phyloP scores from a whole-genome alignment of 2,888 invertebrate genomes.

The Rhagophthalmus giganteus region DNA sequence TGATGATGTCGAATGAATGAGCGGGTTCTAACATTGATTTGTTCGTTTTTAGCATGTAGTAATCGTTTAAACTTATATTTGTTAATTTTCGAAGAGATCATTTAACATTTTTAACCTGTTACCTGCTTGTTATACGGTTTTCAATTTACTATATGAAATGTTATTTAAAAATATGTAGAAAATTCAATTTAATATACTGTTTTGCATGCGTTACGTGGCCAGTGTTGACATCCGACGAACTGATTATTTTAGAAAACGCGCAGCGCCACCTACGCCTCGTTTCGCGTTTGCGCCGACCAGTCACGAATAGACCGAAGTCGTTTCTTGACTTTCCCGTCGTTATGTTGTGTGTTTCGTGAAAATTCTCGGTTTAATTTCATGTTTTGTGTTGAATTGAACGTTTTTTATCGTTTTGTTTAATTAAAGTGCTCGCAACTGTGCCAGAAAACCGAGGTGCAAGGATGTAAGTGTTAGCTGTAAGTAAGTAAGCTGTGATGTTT shows the following conservation, averaged over 20 bases:
- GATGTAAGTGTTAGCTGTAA: slow-evolving; percentile 27
- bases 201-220: too few relatives aligned
- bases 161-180: too few relatives aligned
- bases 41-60: slow-evolving; percentile 4
- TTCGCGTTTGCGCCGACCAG: slow-evolving; percentile 11
- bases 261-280: slow-evolving; percentile 6
- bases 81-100: neutral
- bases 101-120: slow-evolving; percentile 2
- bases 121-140: too few relatives aligned
- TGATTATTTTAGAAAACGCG: slow-evolving; percentile 4
- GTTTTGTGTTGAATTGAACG: slow-evolving; percentile 38
- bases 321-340: slow-evolving; percentile 37
- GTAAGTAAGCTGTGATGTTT: slow-evolving; percentile 23
- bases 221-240: slow-evolving; percentile 6
- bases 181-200: too few relatives aligned
- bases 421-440: slow-evolving; percentile 20
- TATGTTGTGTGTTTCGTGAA: slow-evolving; percentile 38
- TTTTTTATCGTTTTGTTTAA: slow-evolving; percentile 32
- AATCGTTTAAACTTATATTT: slow-evolving; percentile 2
- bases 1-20: too few relatives aligned
- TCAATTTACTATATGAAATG: too few relatives aligned
- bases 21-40: slow-evolving; percentile 6
- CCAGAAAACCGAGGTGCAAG: slow-evolving; percentile 5
- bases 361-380: slow-evolving; percentile 35
- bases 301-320: slow-evolving; percentile 33